Evolutionary conservation across 2,113 vertebrate genomes (phyloP).

Genomic region (Anoplopoma fimbria): DNA sequence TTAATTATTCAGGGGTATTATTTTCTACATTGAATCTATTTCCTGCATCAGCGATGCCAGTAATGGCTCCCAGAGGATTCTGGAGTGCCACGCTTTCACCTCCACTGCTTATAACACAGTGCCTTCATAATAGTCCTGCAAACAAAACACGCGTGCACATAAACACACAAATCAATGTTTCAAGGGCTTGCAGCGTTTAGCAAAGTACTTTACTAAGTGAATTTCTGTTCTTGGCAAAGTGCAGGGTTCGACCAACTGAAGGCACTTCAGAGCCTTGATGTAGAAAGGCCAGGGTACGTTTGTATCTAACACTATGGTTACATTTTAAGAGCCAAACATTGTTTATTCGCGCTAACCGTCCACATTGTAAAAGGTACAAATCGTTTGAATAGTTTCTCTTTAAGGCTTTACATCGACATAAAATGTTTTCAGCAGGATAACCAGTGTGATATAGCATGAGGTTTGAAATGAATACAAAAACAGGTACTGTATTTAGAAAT

Average conservation of each 20-base stretch:
- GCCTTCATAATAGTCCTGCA: slow-evolving; percentile 56
- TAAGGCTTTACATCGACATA: background rate
- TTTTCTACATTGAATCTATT: slow-evolving; percentile 85
- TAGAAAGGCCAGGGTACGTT: background rate
- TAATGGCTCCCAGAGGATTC: slow-evolving; percentile 83
- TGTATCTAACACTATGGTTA: background rate
- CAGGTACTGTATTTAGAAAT: background rate
- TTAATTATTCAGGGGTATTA: slow-evolving; percentile 86
- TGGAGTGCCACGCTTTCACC: slow-evolving; percentile 65
- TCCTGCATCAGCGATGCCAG: slow-evolving; percentile 84
- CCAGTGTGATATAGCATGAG: background rate
- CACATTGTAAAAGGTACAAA: background rate
- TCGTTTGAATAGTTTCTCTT: background rate
- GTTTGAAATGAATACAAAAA: background rate
- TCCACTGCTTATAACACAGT: slow-evolving; percentile 66
- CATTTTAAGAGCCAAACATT: background rate
- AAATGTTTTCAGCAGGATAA: background rate
- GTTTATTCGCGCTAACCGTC: background rate
- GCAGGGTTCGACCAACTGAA: slow-evolving; percentile 7
- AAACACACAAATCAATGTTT: slow-evolving; percentile 58
- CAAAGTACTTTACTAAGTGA: slow-evolving; percentile 57
- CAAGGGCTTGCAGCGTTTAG: slow-evolving; percentile 47
- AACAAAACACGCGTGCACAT: slow-evolving; percentile 38
- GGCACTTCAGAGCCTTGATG: slow-evolving; percentile 1
- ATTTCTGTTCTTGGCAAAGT: slow-evolving; percentile 44